Evolutionary conservation across 2,797 vertebrate genomes (phyloP), one percentile per base, ranked within the genome.

Genomic region (Cyclura pinguis): DNA sequence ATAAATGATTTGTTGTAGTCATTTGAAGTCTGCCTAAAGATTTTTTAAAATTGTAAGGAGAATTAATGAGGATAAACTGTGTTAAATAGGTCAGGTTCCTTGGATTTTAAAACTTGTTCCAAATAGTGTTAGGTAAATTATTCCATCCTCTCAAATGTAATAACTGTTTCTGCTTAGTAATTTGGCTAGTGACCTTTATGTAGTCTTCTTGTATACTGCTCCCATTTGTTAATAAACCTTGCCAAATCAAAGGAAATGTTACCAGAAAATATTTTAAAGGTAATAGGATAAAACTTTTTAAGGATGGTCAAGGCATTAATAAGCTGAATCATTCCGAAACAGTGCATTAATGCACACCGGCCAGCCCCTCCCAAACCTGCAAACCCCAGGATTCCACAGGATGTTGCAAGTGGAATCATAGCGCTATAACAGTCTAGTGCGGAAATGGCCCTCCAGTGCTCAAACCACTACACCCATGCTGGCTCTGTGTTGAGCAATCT

Each of bases 31-130:
- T 32, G 2, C 14, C 42, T 76, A 42, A 81, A 72, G 59, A 38
- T 35, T n/a, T 84, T 18, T 72, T 64, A 16, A 29, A 78, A 64
- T 59, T 82, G 67, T 69, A 50, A 18, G 27, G 29, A 80, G 29
- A 88, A 35, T 10, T 20, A n/a, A 27, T 74, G 69, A 62, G 74
- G 69, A 81, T 52, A 89, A 89, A 50, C 3, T 59, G 88, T 35
- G 67, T 83, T 89, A 74, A 82, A 74, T 38, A 86, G 72, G 67
- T 59, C 47, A 86, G 29, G 38, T 81, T 84, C 22, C 59, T 81
- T 90, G 76, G 20, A 80, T 86, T 86, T 62, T 29, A 59, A 64
- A 47, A 8, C 5, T 62, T 42, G 38, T 83, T 14, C 10, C 67
- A 82, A 62, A 52, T 62, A 50, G 2, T 76, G 27, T 50, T 6